Base-by-base conservation (phyloP, 1,140 invertebrate species). In the Microvelia longipes region DNA sequence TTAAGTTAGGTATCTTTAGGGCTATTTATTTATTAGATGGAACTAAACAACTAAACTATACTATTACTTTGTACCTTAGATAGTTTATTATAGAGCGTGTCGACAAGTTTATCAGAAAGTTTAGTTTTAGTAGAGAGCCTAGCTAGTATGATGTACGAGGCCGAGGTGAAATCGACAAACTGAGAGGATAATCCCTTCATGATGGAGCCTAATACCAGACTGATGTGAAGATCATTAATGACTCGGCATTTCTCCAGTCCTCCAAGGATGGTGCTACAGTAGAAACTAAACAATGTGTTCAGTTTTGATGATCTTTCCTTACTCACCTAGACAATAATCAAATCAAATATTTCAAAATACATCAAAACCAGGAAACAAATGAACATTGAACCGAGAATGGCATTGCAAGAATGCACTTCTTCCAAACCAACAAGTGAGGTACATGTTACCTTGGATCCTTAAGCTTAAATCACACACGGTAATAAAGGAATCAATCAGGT, bases 251-350 rank as follows among this genome's bases (percentile, higher is more conserved):
- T 80, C 77, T 72, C 89, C 83, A 29, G 93, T 25, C 85, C 83
- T 1, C 90, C 90, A 67, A 90, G 82, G 1, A 90, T 77, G 1
- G 86, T 85, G 1, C 86, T 86, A 69, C 88, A 87, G 76, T 89
- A 92, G 78, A 94, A 94, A 1, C 88, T 87, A 75, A 91, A 87
- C 11, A 90, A 80, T 0, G 87, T 87, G 66, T 85, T 86, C 14
- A 93, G 78, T 24, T 83, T 80, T 30, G 81, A 77, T 1, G 86
- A 84, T 69, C 84, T 80, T 1, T 83, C 79, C 5, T 80, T 81
- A 78, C 86, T 84, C 70, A 74, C 69, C 73, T 75, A 62, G 1
- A 63, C 64, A 73, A 65, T 60, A 29, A 61, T 62, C 2, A 25
- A 61, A 27, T 24, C 28, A 71, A 69, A 35, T 67, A 11, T 27